phyloP scores from a whole-genome alignment of 1,140 invertebrate genomes.

The Popillia japonica region DNA sequence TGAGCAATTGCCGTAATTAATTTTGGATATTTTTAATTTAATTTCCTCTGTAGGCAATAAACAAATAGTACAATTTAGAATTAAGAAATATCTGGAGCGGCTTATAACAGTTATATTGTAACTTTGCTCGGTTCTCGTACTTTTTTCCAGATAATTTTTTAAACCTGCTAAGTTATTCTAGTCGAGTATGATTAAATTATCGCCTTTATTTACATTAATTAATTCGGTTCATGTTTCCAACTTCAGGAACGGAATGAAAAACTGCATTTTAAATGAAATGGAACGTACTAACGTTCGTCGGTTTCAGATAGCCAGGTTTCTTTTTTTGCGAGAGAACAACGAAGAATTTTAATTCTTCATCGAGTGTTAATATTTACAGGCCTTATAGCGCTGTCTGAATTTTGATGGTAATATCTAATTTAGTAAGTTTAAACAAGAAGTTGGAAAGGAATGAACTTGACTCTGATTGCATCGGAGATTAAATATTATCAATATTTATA shows the following conservation, averaged over 20 bases:
- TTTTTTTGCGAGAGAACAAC: neutral
- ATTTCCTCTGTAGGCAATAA: too few relatives aligned
- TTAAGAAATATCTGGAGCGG: too few relatives aligned
- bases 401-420: neutral
- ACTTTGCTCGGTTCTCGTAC: too few relatives aligned
- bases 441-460: neutral
- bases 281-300: neutral
- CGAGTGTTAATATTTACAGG: constrained; percentile 5
- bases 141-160: neutral
- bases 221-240: neutral
- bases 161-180: neutral
- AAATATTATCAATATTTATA: neutral
- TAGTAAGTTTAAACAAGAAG: neutral
- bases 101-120: too few relatives aligned
- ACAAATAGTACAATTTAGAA: too few relatives aligned
- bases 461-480: neutral
- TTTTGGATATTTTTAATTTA: too few relatives aligned
- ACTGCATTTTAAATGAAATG: constrained; percentile 1
- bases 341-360: neutral
- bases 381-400: neutral
- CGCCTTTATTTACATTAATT: constrained; percentile 13
- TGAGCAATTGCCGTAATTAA: too few relatives aligned
- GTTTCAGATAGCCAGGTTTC: neutral
- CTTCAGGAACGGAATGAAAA: neutral
- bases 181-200: neutral